These are phyloP conservation scores for Tiliacea citrago DNA, from an alignment of 2,888 invertebrate genomes.

Conservation along the genomic window DNA sequence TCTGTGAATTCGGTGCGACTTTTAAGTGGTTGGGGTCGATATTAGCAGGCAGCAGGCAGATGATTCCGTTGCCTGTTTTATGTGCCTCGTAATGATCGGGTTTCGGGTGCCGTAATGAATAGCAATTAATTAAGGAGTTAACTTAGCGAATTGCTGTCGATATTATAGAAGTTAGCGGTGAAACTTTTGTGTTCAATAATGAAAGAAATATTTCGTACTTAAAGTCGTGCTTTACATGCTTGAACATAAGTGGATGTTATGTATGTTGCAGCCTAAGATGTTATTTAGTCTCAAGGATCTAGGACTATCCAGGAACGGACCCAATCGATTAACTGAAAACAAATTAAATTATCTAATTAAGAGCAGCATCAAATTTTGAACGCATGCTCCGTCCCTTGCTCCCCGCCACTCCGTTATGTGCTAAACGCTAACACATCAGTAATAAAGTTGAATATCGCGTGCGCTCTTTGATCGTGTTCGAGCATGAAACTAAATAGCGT, in stretches of 20 bases:
- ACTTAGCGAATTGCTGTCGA: slow-evolving; percentile 10
- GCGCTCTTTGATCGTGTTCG: no score
- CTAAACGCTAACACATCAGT: no score
- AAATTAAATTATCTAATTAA: no score
- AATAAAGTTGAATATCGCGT: no score
- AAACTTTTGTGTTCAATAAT: slow-evolving; percentile 19
- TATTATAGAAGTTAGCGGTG: slow-evolving; percentile 15
- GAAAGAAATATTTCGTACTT: slow-evolving; percentile 2
- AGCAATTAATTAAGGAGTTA: slow-evolving; percentile 48
- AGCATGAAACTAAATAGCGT: no score
- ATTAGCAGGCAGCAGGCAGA: slow-evolving; percentile 40
- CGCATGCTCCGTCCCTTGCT: no score
- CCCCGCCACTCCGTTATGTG: no score
- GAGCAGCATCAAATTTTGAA: no score
- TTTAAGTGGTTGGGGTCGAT: slow-evolving; percentile 46
- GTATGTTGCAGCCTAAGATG: background rate
- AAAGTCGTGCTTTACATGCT: background rate
- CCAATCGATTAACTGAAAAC: background rate
- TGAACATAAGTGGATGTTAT: background rate
- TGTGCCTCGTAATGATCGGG: slow-evolving; percentile 47
- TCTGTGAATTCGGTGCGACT: slow-evolving; percentile 40
- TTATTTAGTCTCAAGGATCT: background rate
- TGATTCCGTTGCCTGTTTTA: slow-evolving; percentile 45
- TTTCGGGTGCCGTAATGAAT: slow-evolving; percentile 54
- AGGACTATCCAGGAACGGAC: background rate